Evolutionary conservation across 2,888 invertebrate species (phyloP), one percentile per base, ranked within the genome.

Genomic region (Acleris holmiana): DNA sequence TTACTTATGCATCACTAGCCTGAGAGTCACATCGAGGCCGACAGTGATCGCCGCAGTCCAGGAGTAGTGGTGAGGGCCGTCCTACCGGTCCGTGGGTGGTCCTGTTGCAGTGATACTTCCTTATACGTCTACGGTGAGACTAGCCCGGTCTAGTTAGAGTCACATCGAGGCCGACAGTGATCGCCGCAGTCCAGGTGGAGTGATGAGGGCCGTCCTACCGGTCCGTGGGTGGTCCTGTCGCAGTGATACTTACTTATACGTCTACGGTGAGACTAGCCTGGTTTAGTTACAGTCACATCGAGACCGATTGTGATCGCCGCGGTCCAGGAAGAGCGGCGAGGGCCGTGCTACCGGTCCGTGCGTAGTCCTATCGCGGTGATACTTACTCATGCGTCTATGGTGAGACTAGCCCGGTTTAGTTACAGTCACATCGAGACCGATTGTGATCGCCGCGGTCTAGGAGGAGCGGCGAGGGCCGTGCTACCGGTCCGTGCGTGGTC

Each of bases 11-110:
- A 8, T 5, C 40, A 40, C 13, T 15, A 15, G 13, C 15, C 15
- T 4, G 2, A 64, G 58, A 25, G 58, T 59, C 58, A 61, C 40
- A 57, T 58, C 17, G 44, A 41, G 49, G 64, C 69, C 59, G 68
- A 56, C 23, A 13, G 55, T 41, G 54, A 58, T 61, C 41, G 66
- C 61, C 70, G 72, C 66, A 69, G 68, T 84, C 80, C 78, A 81
- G 81, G 87, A 73, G 86, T 84, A 91, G 91, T 89, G 91, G 91
- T 78, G 91, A 83, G 77, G 86, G 71, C 89, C 83, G 90, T 90
- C 79, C 89, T 89, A 86, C 81, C 85, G 90, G 89, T 90, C 91
- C 80, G 82, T 88, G n/a, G n/a, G n/a, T 88, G 85, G 88, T 86
- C 83, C 84, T 76, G n/a, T n/a, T n/a, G n/a, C n/a, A n/a, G n/a